Evolutionary conservation across 2,888 invertebrate species (phyloP).

Genomic region (Pimpla rufipes): DNA sequence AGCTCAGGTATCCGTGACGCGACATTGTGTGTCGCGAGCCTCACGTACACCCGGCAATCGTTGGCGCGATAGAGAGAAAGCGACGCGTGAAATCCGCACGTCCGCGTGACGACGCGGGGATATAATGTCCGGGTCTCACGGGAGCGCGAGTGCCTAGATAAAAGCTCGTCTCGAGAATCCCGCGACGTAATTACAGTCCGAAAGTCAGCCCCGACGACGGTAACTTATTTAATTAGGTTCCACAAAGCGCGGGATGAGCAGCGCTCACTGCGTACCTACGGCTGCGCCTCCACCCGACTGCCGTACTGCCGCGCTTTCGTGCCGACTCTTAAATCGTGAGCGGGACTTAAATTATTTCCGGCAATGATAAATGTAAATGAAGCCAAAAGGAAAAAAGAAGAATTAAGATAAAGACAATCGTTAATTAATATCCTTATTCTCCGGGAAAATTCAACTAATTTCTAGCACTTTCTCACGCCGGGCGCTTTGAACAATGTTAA

Average conservation of each 20-base stretch:
- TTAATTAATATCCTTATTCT: background rate
- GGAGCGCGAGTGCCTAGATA: conserved; percentile 42
- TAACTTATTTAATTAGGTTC: conserved; percentile 66
- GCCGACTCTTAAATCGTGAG: conserved; percentile 12
- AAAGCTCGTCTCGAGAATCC: conserved; percentile 59
- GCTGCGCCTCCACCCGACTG: background rate
- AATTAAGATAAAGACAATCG: background rate
- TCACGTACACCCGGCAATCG: background rate
- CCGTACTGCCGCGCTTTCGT: conserved; percentile 13
- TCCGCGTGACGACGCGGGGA: conserved; percentile 26
- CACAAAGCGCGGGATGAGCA: conserved; percentile 37
- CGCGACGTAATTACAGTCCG: conserved; percentile 55
- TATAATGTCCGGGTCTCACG: conserved; percentile 34
- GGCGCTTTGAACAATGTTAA: background rate
- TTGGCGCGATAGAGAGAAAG: conserved; percentile 46
- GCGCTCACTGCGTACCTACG: too few species aligned
- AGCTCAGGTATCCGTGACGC: background rate
- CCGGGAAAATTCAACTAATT: background rate
- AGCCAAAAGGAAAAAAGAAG: background rate
- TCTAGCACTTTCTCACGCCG: background rate
- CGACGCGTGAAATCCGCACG: conserved; percentile 52
- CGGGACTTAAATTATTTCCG: conserved; percentile 20
- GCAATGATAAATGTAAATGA: conserved; percentile 11
- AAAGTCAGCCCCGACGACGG: conserved; percentile 58
- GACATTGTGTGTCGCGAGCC: conserved; percentile 4